Evolutionary conservation across 2,888 invertebrate genomes (phyloP), one percentile per base, ranked within the genome.

Genomic region (Lapara coniferarum): DNA sequence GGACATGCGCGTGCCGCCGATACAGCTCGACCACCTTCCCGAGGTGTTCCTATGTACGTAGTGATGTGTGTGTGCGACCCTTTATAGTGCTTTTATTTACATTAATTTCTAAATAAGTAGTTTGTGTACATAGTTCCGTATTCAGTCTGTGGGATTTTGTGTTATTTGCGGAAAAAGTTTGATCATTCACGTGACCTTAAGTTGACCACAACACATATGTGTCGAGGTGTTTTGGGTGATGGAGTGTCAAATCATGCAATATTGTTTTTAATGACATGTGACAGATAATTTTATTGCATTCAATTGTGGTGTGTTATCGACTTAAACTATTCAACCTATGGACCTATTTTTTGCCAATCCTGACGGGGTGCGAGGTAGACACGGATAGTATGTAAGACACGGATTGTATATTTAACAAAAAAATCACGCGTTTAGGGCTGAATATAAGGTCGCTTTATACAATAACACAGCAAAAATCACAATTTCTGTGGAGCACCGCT

Each of bases 31-130:
- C 86, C 95, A 96, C 85, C 95, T 96, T 81, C 96, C 96, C 53
- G 96, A 96, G 89, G 95, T 96, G 91, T 94, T 96, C 81, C 88
- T 96, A 88, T 95, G 96, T 96, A 96, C 95, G 96, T 95, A 71
- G 80, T 81, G 80, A 68, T 74, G 68, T 77, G 77, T 75, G 66
- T 69, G 66, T 66, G 59, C 37, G 49, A 59, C 56, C 56, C 19
- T 71, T 70, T 66, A 70, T 19, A 6, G 77, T 78, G 73, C 56
- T 69, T 58, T 58, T 52, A 4, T 10, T 55, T 16, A 10, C 10
- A 55, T 10, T 55, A 4, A 55, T 19, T 10, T 37, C 25, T n/a
- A 19, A 25, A 10, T 55, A 19, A 10, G 55, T 16, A 55, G 10
- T 19, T 19, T 19, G 16, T 19, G 8, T 55, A 55, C 25, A 25